Evolutionary conservation across 2,113 vertebrate species (phyloP).

Genomic region (Chunga burmeisteri): DNA sequence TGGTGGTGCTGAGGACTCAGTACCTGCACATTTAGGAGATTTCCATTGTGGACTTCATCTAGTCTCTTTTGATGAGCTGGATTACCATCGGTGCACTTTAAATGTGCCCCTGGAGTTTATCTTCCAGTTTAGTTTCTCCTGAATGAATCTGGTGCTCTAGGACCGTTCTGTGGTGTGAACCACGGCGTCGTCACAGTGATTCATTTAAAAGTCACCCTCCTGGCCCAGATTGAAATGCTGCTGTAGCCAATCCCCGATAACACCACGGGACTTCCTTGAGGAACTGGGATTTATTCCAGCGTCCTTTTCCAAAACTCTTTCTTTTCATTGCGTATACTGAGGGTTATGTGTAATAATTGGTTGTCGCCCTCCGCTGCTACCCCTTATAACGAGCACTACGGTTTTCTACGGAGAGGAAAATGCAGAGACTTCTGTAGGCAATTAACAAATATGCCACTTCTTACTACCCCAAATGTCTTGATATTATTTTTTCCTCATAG

Average conservation of each 20-base stretch:
- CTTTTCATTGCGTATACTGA: neutral
- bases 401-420: neutral
- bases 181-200: neutral
- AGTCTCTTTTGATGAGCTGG: neutral
- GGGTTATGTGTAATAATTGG: neutral
- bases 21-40: neutral
- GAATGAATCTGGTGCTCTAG: neutral
- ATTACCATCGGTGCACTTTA: fast-evolving
- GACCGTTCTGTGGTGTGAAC: neutral
- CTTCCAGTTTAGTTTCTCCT: neutral
- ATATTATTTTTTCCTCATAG: neutral
- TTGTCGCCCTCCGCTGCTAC: neutral
- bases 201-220: neutral
- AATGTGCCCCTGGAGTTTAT: neutral
- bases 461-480: neutral
- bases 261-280: neutral
- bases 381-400: neutral
- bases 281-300: neutral
- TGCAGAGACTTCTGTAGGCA: neutral
- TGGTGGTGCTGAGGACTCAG: neutral
- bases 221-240: neutral
- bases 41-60: neutral
- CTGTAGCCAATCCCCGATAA: neutral
- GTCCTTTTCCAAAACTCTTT: neutral
- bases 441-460: neutral